A percentile compares a stretch with the other conserved stretches of the same genome.
These are phyloP conservation scores for honey bee (Apis mellifera) DNA, from an alignment of 1,140 invertebrate species.

Conservation along the genomic window DNA sequence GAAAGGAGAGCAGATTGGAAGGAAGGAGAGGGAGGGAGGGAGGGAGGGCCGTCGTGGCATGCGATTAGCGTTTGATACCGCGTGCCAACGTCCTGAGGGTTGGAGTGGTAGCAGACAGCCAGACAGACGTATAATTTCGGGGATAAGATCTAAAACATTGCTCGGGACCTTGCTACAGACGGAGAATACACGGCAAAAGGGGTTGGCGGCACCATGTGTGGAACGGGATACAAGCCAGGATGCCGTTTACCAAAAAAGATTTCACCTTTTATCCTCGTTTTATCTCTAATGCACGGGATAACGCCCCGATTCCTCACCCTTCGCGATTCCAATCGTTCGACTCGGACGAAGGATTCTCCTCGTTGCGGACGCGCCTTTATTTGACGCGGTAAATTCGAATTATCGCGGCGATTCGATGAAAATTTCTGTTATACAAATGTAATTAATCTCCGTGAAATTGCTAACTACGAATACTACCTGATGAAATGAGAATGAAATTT, in stretches of 20 bases:
- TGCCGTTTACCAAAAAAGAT: conserved; percentile 58
- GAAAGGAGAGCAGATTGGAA: conserved; percentile 42
- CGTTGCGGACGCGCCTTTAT: not conserved
- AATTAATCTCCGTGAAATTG: too few relatives aligned
- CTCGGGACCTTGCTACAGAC: conserved; percentile 70
- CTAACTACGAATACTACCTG: too few relatives aligned
- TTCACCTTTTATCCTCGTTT: conserved; percentile 49
- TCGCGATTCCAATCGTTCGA: not conserved
- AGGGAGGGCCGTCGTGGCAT: conserved; percentile 58
- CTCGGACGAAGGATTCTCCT: not conserved
- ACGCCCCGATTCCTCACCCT: not conserved
- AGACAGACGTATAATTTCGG: conserved; percentile 78
- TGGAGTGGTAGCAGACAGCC: conserved; percentile 71
- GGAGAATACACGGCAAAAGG: conserved; percentile 71
- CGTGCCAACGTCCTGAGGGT: conserved; percentile 72
- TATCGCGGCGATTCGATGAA: too few relatives aligned
- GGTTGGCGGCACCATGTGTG: conserved; percentile 76
- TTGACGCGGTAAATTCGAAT: not conserved
- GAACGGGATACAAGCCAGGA: conserved; percentile 70
- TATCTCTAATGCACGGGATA: not conserved
- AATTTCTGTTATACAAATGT: too few relatives aligned
- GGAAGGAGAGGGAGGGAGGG: conserved; percentile 1
- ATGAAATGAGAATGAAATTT: too few relatives aligned
- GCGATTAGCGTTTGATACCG: conserved; percentile 70
- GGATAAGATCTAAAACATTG: conserved; percentile 78